Evolutionary conservation across 1,140 invertebrate genomes (phyloP), one percentile per base, ranked within the genome.

Genomic region (Melipona quadrifasciata): DNA sequence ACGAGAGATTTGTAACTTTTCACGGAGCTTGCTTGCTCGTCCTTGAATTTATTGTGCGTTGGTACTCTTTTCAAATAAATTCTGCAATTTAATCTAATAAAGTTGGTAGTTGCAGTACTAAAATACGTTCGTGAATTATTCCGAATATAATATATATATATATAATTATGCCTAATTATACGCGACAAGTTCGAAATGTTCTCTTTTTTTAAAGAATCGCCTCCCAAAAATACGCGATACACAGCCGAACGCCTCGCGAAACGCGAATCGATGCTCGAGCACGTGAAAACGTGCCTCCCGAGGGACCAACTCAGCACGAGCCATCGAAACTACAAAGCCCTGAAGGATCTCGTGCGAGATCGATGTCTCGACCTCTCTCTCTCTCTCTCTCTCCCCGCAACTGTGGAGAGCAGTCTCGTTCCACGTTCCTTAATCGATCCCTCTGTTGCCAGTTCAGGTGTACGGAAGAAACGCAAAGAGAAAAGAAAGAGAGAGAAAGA

Each of bases 281-380:
- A 8, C 12, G 24, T 4, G 1, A 70, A n/a, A 70, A 24, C 68
- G 24, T 19, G n/a, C 47, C n/a, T 51, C 6, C 16, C 47, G 4
- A 71, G 47, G 51, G 17, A n/a, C 16, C 16, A 51, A 51, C n/a
- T 51, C 39, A n/a, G 47, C 70, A 19, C 12, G 17, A 21, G 6
- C 21, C 74, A 34, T 61, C 74, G 21, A 34, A 21, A 21, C 53
- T 17, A 31, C 74, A 2, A 57, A 39, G 74, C 34, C 10, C 21
- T 27, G n/a, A n/a, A 58, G 64, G 74, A 77, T 77, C 39, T 47
- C 53, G 47, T 77, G 24, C 34, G 64, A 51, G 24, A 79, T 84
- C 82, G 75, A 84, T 79, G 76, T 64, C 76, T 79, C 82, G 76
- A 39, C 67, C 21, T 39, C 57, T 31, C 31, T 31, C 31, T 31